Percentiles rank a stretch among this genome's conserved stretches.
Evolutionary conservation across 2,797 vertebrate genomes (phyloP).

Genomic region (Platalea minor): DNA sequence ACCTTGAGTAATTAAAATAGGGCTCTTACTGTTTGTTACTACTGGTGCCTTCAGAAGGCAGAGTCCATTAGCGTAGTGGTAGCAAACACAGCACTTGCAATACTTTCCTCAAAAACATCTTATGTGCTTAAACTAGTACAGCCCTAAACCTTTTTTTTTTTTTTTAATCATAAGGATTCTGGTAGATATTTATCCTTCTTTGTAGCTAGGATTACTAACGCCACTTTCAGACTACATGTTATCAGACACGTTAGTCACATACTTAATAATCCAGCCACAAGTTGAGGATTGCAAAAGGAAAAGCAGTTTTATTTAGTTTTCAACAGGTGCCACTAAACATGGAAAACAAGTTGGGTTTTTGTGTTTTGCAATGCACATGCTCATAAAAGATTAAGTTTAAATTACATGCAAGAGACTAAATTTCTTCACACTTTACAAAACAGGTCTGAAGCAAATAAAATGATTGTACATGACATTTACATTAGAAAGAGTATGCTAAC

Average conservation of each 20-base stretch:
- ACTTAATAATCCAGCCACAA: conserved; percentile 65
- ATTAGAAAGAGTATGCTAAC: conserved; percentile 74
- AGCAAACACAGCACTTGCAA: background rate
- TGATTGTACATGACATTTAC: conserved; percentile 82
- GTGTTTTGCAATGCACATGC: conserved; percentile 60
- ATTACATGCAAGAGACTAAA: conserved; percentile 43
- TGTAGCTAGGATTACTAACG: background rate
- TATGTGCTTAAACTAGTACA: background rate
- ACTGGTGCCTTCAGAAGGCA: background rate
- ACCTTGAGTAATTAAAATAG: background rate
- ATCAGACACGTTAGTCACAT: background rate
- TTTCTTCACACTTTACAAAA: conserved; percentile 73
- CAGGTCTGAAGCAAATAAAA: conserved; percentile 75
- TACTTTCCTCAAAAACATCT: background rate
- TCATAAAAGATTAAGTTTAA: conserved; percentile 60
- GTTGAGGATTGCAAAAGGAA: conserved; percentile 74
- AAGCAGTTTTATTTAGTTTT: conserved; percentile 72
- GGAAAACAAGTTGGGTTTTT: conserved; percentile 49
- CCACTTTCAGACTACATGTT: background rate
- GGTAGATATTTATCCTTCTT: background rate
- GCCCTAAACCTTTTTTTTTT: background rate
- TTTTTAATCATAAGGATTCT: background rate
- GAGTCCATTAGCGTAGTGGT: background rate
- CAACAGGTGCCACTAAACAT: conserved; percentile 66
- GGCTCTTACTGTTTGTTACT: background rate